Evolutionary conservation across 2,113 vertebrate genomes (phyloP), one percentile per base, ranked within the genome.

Genomic region (Hipposideros armiger): DNA sequence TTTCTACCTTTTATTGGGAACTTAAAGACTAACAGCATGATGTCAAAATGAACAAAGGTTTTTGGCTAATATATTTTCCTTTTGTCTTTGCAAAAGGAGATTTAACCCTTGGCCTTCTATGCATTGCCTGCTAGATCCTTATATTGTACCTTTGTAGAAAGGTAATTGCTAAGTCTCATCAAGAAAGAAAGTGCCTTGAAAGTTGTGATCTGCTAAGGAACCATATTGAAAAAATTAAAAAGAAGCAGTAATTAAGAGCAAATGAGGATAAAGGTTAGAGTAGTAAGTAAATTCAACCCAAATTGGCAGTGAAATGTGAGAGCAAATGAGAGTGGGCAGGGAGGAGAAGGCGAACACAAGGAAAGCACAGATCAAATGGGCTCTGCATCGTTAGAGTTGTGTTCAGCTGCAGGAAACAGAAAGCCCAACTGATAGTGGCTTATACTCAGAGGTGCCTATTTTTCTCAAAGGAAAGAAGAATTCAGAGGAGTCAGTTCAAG

Each of bases 211-310:
- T 83, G 36, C 95, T 93, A 93, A 91, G 70, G 40, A 95, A 84
- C 47, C 70, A 81, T 93, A 84, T 15, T 94, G 92, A 95, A 95
- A 93, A 95, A 76, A 64, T 52, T 91, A 50, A 87, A 58, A 89
- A 69, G 40, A 58, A 66, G 30, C 54, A 56, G 40, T 92, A 94
- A 97, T 94, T 94, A 94, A 91, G 60, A 95, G 66, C 50, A 92
- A 85, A 95, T 67, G n/a, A 80, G 70, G 45, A n/a, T 52, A 81
- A 77, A 82, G 10, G 36, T 81, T 77, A 62, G 45, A 20, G 8
- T 58, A 16, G n/a, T 73, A 87, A 52, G 45, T n/a, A 82, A 77
- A 84, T 85, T 30, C 24, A 56, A 64, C 40, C 60, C 62, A 30
- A 84, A 30, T 78, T 58, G 36, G 26, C 58, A 73, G 30, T 67